A percentile compares a stretch with the other conserved stretches of the same genome.
These are phyloP conservation scores for Chironomus tepperi DNA, from an alignment of 1,140 invertebrate genomes.

Conservation along the genomic window DNA sequence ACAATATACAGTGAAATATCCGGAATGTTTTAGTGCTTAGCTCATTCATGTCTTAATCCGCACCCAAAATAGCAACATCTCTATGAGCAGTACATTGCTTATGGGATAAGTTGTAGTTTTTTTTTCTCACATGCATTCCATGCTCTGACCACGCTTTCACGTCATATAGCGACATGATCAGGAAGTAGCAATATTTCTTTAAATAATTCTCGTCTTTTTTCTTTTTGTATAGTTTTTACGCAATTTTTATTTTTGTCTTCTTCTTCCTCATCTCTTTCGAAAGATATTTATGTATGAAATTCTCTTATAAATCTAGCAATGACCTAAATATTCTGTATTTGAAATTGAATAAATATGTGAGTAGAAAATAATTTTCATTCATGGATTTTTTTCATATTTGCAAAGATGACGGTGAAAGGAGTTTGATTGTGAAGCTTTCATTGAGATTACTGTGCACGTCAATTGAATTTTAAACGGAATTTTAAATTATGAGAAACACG, in stretches of 20 bases:
- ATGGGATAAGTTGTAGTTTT: neutral
- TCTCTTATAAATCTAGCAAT: neutral
- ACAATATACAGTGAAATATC: conserved; percentile 18
- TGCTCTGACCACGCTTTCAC: neutral
- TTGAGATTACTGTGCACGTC: no score
- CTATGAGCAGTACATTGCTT: neutral
- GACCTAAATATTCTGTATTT: neutral
- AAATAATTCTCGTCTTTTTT: neutral
- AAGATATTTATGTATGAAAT: neutral
- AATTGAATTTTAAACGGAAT: no score
- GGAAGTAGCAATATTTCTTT: neutral
- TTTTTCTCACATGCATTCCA: neutral
- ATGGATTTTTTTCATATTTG: no score
- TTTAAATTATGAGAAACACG: no score
- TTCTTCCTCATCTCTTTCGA: no score
- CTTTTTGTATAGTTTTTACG: neutral
- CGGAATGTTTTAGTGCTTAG: conserved; percentile 15
- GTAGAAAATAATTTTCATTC: no score
- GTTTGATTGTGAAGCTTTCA: no score
- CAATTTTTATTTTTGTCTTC: neutral
- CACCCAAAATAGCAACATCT: conserved; percentile 16
- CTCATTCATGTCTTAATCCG: conserved; percentile 22
- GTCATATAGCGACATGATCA: neutral
- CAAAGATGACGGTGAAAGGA: no score
- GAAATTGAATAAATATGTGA: neutral